These are phyloP conservation scores for Sycophaga agraensis DNA, from an alignment of 1,140 invertebrate species.

Conservation along the genomic window DNA sequence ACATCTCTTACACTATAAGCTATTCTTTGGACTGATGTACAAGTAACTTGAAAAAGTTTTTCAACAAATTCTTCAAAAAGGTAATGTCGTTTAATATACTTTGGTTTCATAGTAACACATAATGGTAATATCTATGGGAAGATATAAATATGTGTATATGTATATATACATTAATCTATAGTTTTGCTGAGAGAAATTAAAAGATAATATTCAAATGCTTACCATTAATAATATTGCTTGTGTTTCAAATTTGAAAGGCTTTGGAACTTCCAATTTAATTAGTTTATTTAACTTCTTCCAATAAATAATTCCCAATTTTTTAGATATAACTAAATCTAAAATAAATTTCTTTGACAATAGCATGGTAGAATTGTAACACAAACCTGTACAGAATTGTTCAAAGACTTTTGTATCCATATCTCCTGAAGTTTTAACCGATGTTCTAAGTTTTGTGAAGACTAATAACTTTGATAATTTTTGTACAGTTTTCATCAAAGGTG, in stretches of 20 bases:
- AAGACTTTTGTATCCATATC: slow-evolving; percentile 29
- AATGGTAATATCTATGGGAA: slow-evolving; percentile 62
- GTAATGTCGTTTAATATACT: slow-evolving; percentile 48
- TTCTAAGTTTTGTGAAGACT: slow-evolving; percentile 47
- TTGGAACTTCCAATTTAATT: slow-evolving; percentile 34
- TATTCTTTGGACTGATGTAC: slow-evolving; percentile 64
- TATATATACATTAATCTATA: no score
- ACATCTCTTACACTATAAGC: slow-evolving; percentile 63
- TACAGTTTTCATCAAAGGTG: slow-evolving; percentile 46
- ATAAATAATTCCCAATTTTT: slow-evolving; percentile 47
- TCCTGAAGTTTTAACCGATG: slow-evolving; percentile 13
- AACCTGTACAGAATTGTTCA: slow-evolving; percentile 40
- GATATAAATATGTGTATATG: no score
- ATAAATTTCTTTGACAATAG: slow-evolving; percentile 49
- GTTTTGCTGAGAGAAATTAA: no score
- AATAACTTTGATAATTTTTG: slow-evolving; percentile 45
- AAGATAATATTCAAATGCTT: slow-evolving; percentile 34
- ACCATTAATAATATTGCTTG: slow-evolving; percentile 62
- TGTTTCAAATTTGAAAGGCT: slow-evolving; percentile 51
- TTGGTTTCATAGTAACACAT: slow-evolving; percentile 50
- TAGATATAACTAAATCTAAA: slow-evolving; percentile 43
- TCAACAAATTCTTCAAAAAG: slow-evolving; percentile 64
- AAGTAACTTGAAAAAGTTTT: slow-evolving; percentile 65
- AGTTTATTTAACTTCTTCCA: slow-evolving; percentile 47
- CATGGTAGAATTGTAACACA: slow-evolving; percentile 45